Evolutionary conservation across 2,113 vertebrate genomes (phyloP).

Genomic region (Myotis lucifugus): DNA sequence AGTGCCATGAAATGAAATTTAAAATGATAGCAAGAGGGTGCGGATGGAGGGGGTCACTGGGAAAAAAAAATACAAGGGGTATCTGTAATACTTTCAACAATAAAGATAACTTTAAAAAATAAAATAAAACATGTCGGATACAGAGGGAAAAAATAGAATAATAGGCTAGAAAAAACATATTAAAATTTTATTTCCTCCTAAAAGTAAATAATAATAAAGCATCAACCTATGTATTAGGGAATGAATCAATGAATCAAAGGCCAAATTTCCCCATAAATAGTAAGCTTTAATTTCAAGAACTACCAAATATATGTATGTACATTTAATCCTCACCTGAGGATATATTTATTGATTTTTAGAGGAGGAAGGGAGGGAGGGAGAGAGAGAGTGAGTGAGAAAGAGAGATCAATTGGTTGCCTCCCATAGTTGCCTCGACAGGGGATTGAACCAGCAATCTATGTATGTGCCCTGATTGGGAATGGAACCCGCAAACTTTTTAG

Average conservation of each 20-base stretch:
- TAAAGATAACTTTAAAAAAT: no score
- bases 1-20: background rate
- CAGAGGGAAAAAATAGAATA: no score
- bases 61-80: no score
- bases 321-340: background rate
- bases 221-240: background rate
- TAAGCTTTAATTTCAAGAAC: conserved; percentile 23
- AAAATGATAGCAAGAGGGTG: background rate
- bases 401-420: background rate
- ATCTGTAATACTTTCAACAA: no score
- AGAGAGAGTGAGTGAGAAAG: background rate
- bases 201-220: conserved; percentile 11
- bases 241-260: conserved; percentile 34
- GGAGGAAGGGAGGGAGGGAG: background rate
- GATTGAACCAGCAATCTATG: background rate
- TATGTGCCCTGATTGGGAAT: background rate
- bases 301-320: background rate
- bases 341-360: background rate
- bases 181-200: background rate
- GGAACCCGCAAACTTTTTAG: background rate
- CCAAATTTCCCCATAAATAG: background rate
- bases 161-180: background rate
- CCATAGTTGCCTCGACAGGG: background rate
- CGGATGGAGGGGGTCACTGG: no score
- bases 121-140: no score